These are phyloP conservation scores for Barypeithes pellucidus DNA, from an alignment of 2,888 invertebrate genomes.

Conservation along the genomic window DNA sequence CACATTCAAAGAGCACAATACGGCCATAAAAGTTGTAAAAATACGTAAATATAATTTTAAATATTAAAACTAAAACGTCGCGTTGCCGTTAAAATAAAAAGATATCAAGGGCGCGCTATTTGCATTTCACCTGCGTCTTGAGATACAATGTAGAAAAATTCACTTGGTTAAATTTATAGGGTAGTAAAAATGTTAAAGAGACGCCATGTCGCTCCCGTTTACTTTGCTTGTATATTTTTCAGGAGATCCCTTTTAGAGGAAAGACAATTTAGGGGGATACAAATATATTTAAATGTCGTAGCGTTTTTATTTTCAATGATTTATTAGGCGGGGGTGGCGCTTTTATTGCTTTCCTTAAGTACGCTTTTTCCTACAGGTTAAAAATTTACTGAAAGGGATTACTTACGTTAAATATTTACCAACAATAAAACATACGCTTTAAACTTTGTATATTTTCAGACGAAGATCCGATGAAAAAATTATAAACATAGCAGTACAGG, in stretches of 20 bases:
- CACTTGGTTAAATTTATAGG: slow-evolving; percentile 61
- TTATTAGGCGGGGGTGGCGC: slow-evolving; percentile 39
- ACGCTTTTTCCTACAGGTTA: slow-evolving; percentile 8
- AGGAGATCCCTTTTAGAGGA: slow-evolving; percentile 45
- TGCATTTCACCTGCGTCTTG: slow-evolving; percentile 40
- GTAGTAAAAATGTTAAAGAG: slow-evolving; percentile 58
- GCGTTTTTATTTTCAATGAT: slow-evolving; percentile 52
- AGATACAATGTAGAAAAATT: slow-evolving; percentile 62
- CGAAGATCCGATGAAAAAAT: no score
- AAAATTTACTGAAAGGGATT: slow-evolving; percentile 9
- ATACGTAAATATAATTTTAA: slow-evolving; percentile 1
- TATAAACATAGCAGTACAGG: no score
- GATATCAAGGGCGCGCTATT: slow-evolving; percentile 20
- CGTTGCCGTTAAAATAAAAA: slow-evolving; percentile 18
- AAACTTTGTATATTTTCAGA: not conserved
- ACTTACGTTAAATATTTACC: not conserved
- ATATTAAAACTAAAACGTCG: slow-evolving; percentile 27
- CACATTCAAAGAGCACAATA: not conserved
- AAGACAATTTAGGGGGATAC: slow-evolving; percentile 51
- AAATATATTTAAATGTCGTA: slow-evolving; percentile 53
- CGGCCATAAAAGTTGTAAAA: not conserved
- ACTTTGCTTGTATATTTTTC: slow-evolving; percentile 37
- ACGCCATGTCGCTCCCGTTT: slow-evolving; percentile 49
- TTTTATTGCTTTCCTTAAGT: slow-evolving; percentile 31
- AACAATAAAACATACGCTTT: not conserved